Base-by-base conservation (phyloP, 2,797 vertebrate species). In the Brotogeris chrysoptera region DNA sequence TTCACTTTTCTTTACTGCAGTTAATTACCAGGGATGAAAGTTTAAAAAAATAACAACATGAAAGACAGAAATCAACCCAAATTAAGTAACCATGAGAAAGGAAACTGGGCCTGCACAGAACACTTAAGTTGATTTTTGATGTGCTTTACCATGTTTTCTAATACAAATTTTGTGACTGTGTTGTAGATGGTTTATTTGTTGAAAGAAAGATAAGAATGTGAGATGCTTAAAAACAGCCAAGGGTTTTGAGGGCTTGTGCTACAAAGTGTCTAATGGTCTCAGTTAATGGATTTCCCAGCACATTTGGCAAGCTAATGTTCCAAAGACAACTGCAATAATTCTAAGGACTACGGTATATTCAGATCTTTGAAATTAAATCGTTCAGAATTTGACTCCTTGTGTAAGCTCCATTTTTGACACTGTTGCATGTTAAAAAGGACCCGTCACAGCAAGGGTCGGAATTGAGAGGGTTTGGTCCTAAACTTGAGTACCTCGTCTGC, bases 1-100 rank as follows among this genome's bases (percentile, higher is more conserved):
- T 92, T 95, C 90, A 94, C 47, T 96, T 95, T 93, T 89, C 88
- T 88, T 93, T 86, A 95, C 49, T 63, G 2, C 69, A 90, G 79
- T 86, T 96, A 95, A 95, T 96, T 95, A 96, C 52, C 41, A 92
- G 71, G 92, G 44, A 96, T 83, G 97, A 95, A 94, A 88, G 60
- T 93, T 92, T 94, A 93, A 92, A 64, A 88, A 89, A 96, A 89
- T 81, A 94, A 88, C 80, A 74, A 91, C 74, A 91, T 44, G 50
- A 92, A 96, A 94, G 80, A 76, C 72, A 96, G 72, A 94, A 96
- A 95, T 84, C 47, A 92, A 96, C 93, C 21, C 86, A 86, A 94
- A 96, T 76, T 59, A 94, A 66, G 80, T 74, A 93, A 96, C 95
- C 55, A 90, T 9, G 16, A 78, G 36, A 89, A 74, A 20, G 34